These are phyloP conservation scores for Phainopepla nitens DNA, from an alignment of 2,113 vertebrate genomes.

Conservation along the genomic window DNA sequence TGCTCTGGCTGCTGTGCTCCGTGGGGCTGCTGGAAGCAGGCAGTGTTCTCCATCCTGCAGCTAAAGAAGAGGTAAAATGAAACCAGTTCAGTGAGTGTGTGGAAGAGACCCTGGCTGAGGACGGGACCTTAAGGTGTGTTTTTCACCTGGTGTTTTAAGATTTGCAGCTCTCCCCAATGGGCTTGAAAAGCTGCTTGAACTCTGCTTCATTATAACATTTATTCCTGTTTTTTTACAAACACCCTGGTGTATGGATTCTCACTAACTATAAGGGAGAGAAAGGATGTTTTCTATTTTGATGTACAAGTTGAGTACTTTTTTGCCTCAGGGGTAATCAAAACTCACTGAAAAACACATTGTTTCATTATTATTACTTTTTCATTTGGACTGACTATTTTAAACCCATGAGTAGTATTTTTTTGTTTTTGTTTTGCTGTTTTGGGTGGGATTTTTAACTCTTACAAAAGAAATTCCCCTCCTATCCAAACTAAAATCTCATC, in stretches of 20 bases:
- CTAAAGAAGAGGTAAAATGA: background rate
- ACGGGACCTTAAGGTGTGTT: background rate
- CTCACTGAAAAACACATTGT: background rate
- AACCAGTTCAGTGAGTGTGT: fast-evolving
- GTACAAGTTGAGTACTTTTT: background rate
- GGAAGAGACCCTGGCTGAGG: background rate
- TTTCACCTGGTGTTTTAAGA: background rate
- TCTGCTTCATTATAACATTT: background rate
- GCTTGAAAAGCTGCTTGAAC: background rate
- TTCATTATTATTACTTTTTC: background rate
- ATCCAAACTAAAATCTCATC: background rate
- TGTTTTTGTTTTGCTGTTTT: background rate
- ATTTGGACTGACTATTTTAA: background rate
- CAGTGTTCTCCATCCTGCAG: background rate
- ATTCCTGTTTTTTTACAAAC: background rate
- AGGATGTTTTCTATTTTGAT: background rate
- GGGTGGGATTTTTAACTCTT: background rate
- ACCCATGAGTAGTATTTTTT: background rate
- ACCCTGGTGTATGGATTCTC: background rate
- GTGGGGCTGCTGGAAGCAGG: fast-evolving
- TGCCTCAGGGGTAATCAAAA: background rate
- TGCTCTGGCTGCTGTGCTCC: background rate
- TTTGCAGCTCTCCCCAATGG: background rate
- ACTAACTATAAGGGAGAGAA: background rate
- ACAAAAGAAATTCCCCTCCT: background rate